Evolutionary conservation across 2,888 invertebrate species (phyloP).

Genomic region (Eupithecia pulchellata): DNA sequence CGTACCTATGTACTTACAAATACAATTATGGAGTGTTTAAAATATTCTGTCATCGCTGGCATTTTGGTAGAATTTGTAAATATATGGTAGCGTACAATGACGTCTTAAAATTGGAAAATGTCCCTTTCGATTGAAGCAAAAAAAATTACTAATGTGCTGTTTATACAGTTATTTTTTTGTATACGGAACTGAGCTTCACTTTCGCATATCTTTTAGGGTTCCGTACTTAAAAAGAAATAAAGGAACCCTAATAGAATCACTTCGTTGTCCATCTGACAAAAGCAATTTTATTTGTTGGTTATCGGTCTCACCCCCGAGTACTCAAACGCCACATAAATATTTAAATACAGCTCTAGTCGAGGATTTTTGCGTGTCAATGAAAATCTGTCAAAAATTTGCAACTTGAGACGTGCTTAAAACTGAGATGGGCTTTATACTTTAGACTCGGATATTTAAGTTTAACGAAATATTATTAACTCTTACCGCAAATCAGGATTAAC

Average conservation of each 20-base stretch:
- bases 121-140: slow-evolving; percentile 11
- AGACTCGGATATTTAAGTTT: too few species aligned
- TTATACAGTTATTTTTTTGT: background rate
- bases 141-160: background rate
- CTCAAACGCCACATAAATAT: too few species aligned
- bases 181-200: background rate
- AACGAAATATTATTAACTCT: slow-evolving; percentile 16
- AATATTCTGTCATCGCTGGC: slow-evolving; percentile 33
- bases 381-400: too few species aligned
- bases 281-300: background rate
- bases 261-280: background rate
- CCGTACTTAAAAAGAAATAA: background rate
- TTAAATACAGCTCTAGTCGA: too few species aligned
- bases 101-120: slow-evolving; percentile 14
- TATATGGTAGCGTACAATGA: background rate
- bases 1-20: slow-evolving; percentile 5
- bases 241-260: background rate
- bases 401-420: too few species aligned
- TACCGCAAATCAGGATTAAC: slow-evolving; percentile 42
- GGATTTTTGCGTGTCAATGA: too few species aligned
- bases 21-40: slow-evolving; percentile 31
- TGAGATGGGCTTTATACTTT: too few species aligned
- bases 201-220: background rate
- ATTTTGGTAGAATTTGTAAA: slow-evolving; percentile 2
- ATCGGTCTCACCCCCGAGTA: background rate